These are phyloP conservation scores for Diplodus sargus DNA, from an alignment of 2,797 vertebrate species.

Conservation along the genomic window DNA sequence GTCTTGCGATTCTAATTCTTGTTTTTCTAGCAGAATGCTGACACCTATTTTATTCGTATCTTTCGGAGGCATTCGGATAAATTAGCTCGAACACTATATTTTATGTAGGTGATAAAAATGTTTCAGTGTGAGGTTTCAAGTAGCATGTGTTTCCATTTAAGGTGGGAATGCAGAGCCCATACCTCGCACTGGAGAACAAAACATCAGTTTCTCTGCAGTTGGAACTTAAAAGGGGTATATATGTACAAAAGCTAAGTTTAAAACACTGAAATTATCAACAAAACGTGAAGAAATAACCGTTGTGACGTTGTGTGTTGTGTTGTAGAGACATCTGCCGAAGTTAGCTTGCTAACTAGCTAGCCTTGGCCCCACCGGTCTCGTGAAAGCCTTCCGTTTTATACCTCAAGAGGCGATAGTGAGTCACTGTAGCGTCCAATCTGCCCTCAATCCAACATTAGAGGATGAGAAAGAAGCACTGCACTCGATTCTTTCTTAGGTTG, in stretches of 20 bases:
- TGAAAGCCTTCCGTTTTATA: too few species aligned
- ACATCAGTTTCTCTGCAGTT: slow-evolving; percentile 30
- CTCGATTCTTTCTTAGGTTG: too few species aligned
- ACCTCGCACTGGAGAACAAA: not conserved
- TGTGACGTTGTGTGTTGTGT: too few species aligned
- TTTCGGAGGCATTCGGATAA: not conserved
- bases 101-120: not conserved
- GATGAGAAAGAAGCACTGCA: too few species aligned
- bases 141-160: slow-evolving; percentile 36
- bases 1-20: not conserved
- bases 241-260: not conserved
- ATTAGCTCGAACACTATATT: not conserved
- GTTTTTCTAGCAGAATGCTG: slow-evolving; percentile 1
- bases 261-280: too few species aligned
- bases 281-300: too few species aligned
- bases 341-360: too few species aligned
- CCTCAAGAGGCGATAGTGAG: too few species aligned
- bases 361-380: too few species aligned
- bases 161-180: slow-evolving; percentile 3
- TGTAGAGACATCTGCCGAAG: not conserved
- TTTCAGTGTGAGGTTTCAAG: not conserved
- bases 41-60: not conserved
- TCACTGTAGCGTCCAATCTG: too few species aligned
- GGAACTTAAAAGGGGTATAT: not conserved
- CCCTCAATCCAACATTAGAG: too few species aligned